Evolutionary conservation across 2,113 vertebrate species (phyloP).

Genomic region (Dolichotis patagonum): DNA sequence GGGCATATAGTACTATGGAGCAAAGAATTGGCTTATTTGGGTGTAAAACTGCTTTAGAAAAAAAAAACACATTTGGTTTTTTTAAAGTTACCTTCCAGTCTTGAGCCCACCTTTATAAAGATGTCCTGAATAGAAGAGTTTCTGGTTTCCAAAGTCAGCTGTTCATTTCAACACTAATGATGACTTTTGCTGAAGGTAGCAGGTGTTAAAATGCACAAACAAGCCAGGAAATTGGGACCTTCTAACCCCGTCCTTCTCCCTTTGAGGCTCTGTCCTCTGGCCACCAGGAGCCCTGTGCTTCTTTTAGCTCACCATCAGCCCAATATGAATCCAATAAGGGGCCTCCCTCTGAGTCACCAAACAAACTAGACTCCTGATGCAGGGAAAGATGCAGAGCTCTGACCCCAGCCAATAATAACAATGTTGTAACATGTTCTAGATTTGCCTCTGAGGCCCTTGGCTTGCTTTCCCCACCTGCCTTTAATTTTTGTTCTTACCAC

Average conservation of each 20-base stretch:
- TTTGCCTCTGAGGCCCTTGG: conserved; percentile 65
- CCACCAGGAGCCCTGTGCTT: neutral
- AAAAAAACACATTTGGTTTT: neutral
- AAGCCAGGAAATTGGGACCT: neutral
- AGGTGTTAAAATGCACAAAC: neutral
- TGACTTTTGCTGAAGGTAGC: neutral
- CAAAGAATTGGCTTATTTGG: neutral
- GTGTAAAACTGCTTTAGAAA: neutral
- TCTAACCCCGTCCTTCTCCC: neutral
- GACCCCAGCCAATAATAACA: conserved; percentile 76
- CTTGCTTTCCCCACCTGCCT: conserved; percentile 79
- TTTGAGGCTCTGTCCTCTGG: neutral
- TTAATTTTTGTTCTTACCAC: conserved; percentile 78
- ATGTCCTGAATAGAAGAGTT: neutral
- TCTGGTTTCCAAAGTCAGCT: neutral
- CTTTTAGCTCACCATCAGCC: neutral
- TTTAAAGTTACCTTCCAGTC: conserved; percentile 1
- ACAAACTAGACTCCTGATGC: conserved; percentile 48
- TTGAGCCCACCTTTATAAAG: conserved; percentile 4
- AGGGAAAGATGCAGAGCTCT: conserved; percentile 51
- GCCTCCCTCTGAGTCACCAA: conserved; percentile 46
- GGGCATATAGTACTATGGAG: neutral
- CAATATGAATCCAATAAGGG: conserved; percentile 53
- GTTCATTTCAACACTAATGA: neutral
- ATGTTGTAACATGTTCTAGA: conserved; percentile 78